Evolutionary conservation across 1,140 invertebrate species (phyloP), one percentile per base, ranked within the genome.

Genomic region (fruit fly (Drosophila melanogaster)): DNA sequence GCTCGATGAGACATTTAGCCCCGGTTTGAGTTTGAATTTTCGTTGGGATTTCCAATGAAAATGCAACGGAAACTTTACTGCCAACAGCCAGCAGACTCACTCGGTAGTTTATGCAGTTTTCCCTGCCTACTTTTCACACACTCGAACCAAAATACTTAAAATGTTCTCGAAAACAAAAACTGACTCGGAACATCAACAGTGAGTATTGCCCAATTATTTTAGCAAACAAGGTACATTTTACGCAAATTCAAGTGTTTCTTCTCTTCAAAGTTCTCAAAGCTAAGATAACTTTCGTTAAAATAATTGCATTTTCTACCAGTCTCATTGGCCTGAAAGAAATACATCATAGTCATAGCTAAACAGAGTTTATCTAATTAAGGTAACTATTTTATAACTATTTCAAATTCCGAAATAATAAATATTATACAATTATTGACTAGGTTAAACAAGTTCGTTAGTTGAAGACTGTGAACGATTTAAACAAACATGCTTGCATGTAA

Each of bases 11-110:
- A 65, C 77, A 66, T 78, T 70, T 78, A 62, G 58, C 22, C 19
- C 56, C 38, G 56, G 8, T 33, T 41, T 33, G 17, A 22, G 54
- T 62, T 62, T 40, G 53, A 19, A 54, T 53, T 74, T 41, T 44
- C 67, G 65, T 57, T 60, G 51, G 56, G 19, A 71, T 75, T 60
- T 59, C 54, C 78, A 77, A 81, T 81, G 79, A 83, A 74, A 81
- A 73, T 81, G 79, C 57, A 64, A 53, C 57, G 47, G 4, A 77
- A 81, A 79, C 44, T 81, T 81, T 83, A 26, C 40, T 49, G 35
- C 33, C 49, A 54, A 71, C 55, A n/a, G 43, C 19, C 57, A 24
- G 50, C 41, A 41, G 41, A 19, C 46, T 59, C 30, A 19, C 24
- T 33, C 43, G 43, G 65, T 74, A 65, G 71, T 60, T 81, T 71